Evolutionary conservation across 2,113 vertebrate genomes (phyloP).

Genomic region (Channa maculata): DNA sequence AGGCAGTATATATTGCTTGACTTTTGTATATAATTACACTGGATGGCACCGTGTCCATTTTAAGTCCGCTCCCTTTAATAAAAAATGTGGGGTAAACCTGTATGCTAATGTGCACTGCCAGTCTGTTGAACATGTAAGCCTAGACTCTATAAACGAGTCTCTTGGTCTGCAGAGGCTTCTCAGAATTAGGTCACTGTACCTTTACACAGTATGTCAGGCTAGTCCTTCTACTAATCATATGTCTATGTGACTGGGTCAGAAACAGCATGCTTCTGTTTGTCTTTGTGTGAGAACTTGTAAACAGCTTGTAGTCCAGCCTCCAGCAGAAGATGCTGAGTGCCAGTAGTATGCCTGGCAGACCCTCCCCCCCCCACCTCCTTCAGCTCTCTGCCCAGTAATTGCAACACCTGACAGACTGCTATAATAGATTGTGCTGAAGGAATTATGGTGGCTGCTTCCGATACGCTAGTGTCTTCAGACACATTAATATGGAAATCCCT

Average conservation of each 20-base stretch:
- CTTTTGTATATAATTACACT: no score
- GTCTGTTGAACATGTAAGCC: no score
- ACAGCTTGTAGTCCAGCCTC: constrained; percentile 10
- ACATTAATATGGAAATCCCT: constrained; percentile 74
- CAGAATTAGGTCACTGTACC: no score
- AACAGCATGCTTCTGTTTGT: constrained; percentile 13
- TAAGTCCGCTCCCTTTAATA: no score
- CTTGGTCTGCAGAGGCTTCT: no score
- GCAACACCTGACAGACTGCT: constrained; percentile 69
- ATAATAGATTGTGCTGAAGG: constrained; percentile 66
- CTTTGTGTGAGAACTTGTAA: constrained; percentile 32
- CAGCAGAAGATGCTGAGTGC: background rate
- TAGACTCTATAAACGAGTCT: no score
- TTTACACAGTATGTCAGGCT: no score
- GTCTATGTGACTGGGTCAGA: background rate
- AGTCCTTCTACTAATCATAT: no score
- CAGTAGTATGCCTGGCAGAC: background rate
- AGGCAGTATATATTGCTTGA: no score
- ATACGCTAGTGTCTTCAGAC: constrained; percentile 60
- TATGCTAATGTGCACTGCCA: no score
- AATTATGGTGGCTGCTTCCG: constrained; percentile 54
- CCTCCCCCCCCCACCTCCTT: constrained; percentile 17
- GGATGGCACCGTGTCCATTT: no score
- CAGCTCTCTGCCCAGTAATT: constrained; percentile 54
- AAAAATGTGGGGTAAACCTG: no score